phyloP scores from a whole-genome alignment of 1,140 invertebrate species.

The Chironomus striatipennis region DNA sequence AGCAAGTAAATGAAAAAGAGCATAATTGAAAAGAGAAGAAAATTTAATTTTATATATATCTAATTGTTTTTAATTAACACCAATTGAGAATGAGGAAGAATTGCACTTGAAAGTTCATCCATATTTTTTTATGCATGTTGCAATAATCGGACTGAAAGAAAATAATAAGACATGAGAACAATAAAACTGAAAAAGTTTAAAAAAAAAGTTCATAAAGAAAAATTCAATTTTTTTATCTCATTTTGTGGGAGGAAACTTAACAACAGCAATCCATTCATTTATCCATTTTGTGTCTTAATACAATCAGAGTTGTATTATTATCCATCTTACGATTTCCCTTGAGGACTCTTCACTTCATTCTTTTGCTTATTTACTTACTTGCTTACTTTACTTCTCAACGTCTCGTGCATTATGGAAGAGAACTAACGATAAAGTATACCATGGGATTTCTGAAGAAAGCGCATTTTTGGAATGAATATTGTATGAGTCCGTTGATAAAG shows the following conservation, averaged over 20 bases:
- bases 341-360: conserved; percentile 1
- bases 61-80: conserved; percentile 23
- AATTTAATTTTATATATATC: neutral
- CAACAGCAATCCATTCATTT: too few relatives aligned
- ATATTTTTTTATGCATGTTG: conserved; percentile 4
- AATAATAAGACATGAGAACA: neutral
- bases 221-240: neutral
- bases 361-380: neutral
- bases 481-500: too few relatives aligned
- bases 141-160: neutral
- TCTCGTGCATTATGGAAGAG: too few relatives aligned
- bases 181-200: neutral
- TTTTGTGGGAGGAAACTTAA: too few relatives aligned
- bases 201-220: neutral
- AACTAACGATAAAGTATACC: too few relatives aligned
- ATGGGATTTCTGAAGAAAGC: too few relatives aligned
- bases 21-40: too few relatives aligned
- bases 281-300: neutral
- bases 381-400: too few relatives aligned
- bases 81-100: conserved; percentile 19
- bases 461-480: too few relatives aligned
- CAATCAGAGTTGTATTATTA: conserved; percentile 10
- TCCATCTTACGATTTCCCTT: neutral
- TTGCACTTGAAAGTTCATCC: conserved; percentile 15
- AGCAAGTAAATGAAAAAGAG: neutral